Conservation (phyloP, 2,888 invertebrate species). For the Spisula solida region DNA sequence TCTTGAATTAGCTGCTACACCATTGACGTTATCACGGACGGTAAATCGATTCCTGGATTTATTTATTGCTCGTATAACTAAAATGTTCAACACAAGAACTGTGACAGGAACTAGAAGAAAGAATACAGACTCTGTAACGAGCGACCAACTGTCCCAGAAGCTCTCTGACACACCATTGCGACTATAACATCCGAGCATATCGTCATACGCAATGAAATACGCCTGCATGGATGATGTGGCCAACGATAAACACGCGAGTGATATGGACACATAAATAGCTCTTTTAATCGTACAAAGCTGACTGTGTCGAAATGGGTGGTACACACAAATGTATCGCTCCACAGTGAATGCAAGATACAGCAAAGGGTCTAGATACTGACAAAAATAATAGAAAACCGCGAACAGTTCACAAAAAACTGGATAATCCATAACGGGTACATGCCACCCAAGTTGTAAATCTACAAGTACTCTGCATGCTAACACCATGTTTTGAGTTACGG, state of each 20-base stretch:
- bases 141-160: not conserved
- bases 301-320: slow-evolving; percentile 84
- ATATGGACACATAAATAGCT: slow-evolving; percentile 76
- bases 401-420: slow-evolving; percentile 84
- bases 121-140: not conserved
- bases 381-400: slow-evolving; percentile 81
- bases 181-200: not conserved
- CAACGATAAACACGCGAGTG: not conserved
- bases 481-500: slow-evolving; percentile 81
- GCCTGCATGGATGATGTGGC: not conserved
- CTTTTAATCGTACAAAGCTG: slow-evolving; percentile 81
- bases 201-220: not conserved
- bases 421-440: slow-evolving; percentile 66
- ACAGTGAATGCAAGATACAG: slow-evolving; percentile 86
- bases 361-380: slow-evolving; percentile 85
- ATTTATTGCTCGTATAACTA: not conserved
- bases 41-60: not conserved
- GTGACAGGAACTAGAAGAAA: not conserved
- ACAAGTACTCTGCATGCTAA: not conserved
- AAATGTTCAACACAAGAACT: not conserved
- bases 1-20: slow-evolving; percentile 72
- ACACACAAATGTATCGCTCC: slow-evolving; percentile 86
- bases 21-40: not conserved
- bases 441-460: not conserved
- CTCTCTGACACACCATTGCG: not conserved